These are phyloP conservation scores for Anagrus nilaparvatae DNA, from an alignment of 1,140 invertebrate genomes.

Conservation along the genomic window DNA sequence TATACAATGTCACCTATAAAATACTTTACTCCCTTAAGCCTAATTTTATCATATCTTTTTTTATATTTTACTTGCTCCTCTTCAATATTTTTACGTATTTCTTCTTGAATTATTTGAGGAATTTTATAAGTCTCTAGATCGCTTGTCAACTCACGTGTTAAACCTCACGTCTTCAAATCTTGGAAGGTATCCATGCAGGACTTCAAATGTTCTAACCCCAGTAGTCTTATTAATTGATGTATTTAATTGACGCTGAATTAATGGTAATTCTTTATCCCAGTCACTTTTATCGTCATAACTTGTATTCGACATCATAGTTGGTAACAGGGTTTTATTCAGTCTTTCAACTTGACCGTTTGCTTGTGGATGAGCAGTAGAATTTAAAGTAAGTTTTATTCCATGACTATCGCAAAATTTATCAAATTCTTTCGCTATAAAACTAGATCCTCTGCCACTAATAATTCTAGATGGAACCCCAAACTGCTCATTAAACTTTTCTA, in stretches of 20 bases:
- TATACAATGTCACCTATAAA: conserved; percentile 16
- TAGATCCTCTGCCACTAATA: neutral
- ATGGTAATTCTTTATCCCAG: conserved; percentile 10
- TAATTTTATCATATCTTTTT: conserved; percentile 5
- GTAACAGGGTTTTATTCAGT: conserved; percentile 11
- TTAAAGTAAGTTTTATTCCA: neutral
- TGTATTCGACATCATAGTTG: neutral
- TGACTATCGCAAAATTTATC: neutral
- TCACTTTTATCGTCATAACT: neutral
- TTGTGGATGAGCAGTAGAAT: conserved; percentile 16
- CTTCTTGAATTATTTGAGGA: conserved; percentile 5
- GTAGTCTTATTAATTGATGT: conserved; percentile 9
- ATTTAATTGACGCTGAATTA: conserved; percentile 14
- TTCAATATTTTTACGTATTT: conserved; percentile 8
- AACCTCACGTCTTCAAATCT: conserved; percentile 1
- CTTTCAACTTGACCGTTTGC: conserved; percentile 23
- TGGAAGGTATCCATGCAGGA: conserved; percentile 15
- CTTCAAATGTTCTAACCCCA: conserved; percentile 13
- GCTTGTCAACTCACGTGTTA: conserved; percentile 2
- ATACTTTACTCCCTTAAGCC: conserved; percentile 11
- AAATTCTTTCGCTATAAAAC: neutral
- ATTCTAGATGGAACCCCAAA: neutral
- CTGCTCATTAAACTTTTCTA: neutral
- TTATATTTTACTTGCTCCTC: conserved; percentile 10
- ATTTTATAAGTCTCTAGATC: conserved; percentile 5